Base-by-base conservation (phyloP, 2,797 vertebrate genomes). In the Craterocephalus amniculus region DNA sequence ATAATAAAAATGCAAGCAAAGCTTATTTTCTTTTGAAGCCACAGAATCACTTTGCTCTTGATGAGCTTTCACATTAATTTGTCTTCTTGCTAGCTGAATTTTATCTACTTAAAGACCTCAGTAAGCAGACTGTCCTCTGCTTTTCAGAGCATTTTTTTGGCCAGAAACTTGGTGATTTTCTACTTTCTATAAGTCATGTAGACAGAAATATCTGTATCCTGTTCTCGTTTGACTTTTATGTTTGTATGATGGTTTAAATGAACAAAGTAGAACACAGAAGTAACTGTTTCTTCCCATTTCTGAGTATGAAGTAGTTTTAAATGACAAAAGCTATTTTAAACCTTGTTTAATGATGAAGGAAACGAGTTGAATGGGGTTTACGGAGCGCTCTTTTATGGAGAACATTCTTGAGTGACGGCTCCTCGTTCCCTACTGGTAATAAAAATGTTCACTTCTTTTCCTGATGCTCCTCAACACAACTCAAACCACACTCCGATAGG, bases 351-450 rank as follows among this genome's bases (percentile, higher is more conserved):
- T 79, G 68, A 72, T 4, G 16, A 68, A n/a, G 27, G 65, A 27
- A 22, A 13, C 35, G 49, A 70, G 52, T 58, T 26, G 54, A 36
- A 59, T 24, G 74, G 45, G 61, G 70, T 80, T 62, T 60, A 56
- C 71, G 56, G 35, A 68, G 74, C 22, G 63, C 78, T 45, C 58
- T 73, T 79, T 86, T 83, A 89, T 29, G 27, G 48, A 22, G 6
- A 61, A 70, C 84, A 91, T 94, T 91, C 85, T 73, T 92, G 68
- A 84, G 76, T 92, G 91, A 86, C 89, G 88, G 86, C 81, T 76
- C 81, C 76, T 83, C 76, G 79, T 78, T 79, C 74, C 83, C 48
- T 74, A 79, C 78, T 81, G 68, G 80, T 63, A 71, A 48, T 76
- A 81, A 87, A 88, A 87, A 81, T 63, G 76, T 27, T 65, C 34